Base-by-base conservation (phyloP, 2,113 vertebrate species). In the Spizaetus ornatus region DNA sequence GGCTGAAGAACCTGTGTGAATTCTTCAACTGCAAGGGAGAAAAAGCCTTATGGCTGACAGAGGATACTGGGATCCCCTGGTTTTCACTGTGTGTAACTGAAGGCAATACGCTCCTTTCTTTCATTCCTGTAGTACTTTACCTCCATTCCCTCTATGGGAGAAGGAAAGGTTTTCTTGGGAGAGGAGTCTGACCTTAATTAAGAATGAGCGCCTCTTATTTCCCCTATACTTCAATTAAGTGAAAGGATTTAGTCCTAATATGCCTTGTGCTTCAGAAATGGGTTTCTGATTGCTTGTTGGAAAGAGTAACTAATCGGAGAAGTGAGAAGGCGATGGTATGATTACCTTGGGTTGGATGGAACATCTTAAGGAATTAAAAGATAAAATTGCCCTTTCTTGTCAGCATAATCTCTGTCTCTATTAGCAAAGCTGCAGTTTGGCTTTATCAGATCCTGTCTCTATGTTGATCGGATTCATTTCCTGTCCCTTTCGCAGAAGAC, bases 301-400 rank as follows among this genome's bases (percentile, higher is more conserved):
- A 18, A 79, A 53, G 69, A 85, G 38, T 32, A 84, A 88, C 80
- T 93, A 38, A 84, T 76, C 5, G 5, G 86, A 45, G 84, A 53
- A 77, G 89, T 72, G 84, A 85, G 91, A 79, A 91, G 78, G 69
- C 4, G 0, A 31, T 47, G 84, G 32, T 26, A 11, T 26, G 53
- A 88, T 96, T 94, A 25, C 74, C 45, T 38, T 20, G 74, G 82
- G 78, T 96, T 2, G 0, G 74, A 73, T 88, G 93, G 87, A 90
- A 13, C 58, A 42, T 88, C 85, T 91, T 55, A 95, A 81, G 82
- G 95, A 88, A 86, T 94, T 95, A 93, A 93, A 65, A 90, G 94
- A 82, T 86, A 71, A 93, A 94, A 63, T 55, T 73, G 73, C 58
- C 90, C 69, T 86, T 91, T 45, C 69, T 86, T 76, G 90, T 66